phyloP scores from a whole-genome alignment of 2,113 vertebrate species.

The Aleadryas rufinucha region DNA sequence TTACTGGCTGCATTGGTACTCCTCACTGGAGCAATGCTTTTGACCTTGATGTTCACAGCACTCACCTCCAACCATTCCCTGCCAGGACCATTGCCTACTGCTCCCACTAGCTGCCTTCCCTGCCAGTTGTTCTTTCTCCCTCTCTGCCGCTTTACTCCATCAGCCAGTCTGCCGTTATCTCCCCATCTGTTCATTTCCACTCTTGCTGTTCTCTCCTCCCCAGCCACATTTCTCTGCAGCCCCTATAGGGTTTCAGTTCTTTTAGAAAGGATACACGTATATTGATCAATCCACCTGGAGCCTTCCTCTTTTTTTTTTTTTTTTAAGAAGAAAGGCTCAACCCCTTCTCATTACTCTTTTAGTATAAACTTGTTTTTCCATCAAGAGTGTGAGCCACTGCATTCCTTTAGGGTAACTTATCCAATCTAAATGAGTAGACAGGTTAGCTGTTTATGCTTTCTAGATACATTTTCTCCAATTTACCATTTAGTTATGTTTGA shows the following conservation, averaged over 20 bases:
- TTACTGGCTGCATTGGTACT: background rate
- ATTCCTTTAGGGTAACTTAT: background rate
- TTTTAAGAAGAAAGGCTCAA: background rate
- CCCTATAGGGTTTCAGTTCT: background rate
- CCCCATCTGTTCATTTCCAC: conserved; percentile 22
- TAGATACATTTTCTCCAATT: background rate
- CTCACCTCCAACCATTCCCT: background rate
- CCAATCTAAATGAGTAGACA: background rate
- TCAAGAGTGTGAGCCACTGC: background rate
- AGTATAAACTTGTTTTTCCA: background rate
- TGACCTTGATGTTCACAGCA: background rate
- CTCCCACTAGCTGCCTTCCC: background rate
- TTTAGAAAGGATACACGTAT: background rate
- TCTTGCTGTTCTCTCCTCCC: background rate
- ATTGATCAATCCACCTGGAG: background rate
- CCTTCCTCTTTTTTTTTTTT: background rate
- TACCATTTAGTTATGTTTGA: background rate
- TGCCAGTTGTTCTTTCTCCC: conserved; percentile 26
- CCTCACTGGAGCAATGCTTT: background rate
- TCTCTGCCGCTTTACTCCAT: background rate
- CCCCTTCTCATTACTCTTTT: background rate
- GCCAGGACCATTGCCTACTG: background rate
- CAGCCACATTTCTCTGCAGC: background rate
- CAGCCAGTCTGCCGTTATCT: conserved; percentile 7
- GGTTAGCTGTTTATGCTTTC: background rate